Conservation (phyloP, 2,888 invertebrate genomes). For the Spilosoma lubricipeda region DNA sequence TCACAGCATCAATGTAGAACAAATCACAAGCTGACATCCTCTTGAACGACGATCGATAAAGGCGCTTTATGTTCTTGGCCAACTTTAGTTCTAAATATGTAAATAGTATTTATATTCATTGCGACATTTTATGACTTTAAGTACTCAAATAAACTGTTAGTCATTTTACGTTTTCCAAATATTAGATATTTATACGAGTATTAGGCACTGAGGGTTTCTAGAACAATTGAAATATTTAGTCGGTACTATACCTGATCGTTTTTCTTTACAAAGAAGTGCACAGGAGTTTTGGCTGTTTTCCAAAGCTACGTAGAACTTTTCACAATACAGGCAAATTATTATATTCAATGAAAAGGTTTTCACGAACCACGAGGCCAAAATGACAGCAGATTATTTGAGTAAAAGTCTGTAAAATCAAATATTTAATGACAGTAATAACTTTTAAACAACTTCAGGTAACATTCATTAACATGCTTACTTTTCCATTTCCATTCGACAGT, state of each 20-base stretch:
- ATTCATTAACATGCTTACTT: background rate
- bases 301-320: conserved; percentile 29
- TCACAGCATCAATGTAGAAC: conserved; percentile 23
- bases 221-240: background rate
- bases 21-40: conserved; percentile 32
- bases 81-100: conserved; percentile 27
- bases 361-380: background rate
- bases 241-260: conserved; percentile 19
- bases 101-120: background rate
- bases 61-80: conserved; percentile 40
- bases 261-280: conserved; percentile 14
- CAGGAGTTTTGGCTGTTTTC: conserved; percentile 24
- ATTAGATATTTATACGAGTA: no score
- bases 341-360: conserved; percentile 14
- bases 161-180: no score
- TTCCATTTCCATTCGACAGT: background rate
- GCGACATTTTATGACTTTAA: no score
- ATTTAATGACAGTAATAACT: background rate
- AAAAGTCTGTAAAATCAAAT: background rate
- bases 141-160: no score
- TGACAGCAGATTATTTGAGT: background rate
- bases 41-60: conserved; percentile 24
- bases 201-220: no score
- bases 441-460: no score
- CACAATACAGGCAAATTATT: conserved; percentile 12